These are phyloP conservation scores for Tanytarsus gracilentus DNA, from an alignment of 2,888 invertebrate genomes.

Conservation along the genomic window DNA sequence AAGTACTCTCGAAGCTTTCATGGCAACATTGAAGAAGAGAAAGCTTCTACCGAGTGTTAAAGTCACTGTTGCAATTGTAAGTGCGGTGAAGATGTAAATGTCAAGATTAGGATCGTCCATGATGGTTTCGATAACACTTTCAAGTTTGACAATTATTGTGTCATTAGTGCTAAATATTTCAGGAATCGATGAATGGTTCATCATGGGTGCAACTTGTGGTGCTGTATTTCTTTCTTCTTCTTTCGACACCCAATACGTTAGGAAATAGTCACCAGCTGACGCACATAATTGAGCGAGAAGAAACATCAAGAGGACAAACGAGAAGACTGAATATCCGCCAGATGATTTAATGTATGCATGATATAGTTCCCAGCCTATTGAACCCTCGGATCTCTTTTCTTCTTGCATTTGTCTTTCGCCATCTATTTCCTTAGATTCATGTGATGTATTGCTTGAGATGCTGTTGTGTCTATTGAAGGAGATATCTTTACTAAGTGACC, in stretches of 20 bases:
- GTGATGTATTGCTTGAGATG: slow-evolving; percentile 33
- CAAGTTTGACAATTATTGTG: not conserved
- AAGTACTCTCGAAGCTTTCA: slow-evolving; percentile 65
- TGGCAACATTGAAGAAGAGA: slow-evolving; percentile 50
- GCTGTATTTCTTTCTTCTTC: slow-evolving; percentile 41
- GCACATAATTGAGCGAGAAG: slow-evolving; percentile 58
- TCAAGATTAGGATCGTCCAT: slow-evolving; percentile 32
- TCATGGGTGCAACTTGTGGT: not conserved
- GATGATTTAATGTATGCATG: slow-evolving; percentile 61
- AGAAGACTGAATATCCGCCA: slow-evolving; percentile 54
- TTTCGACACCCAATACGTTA: slow-evolving; percentile 62
- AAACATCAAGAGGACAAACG: slow-evolving; percentile 53
- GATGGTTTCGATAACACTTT: slow-evolving; percentile 33
- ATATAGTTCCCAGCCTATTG: slow-evolving; percentile 53
- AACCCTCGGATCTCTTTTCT: slow-evolving; percentile 54
- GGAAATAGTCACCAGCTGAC: slow-evolving; percentile 69
- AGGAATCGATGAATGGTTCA: not conserved
- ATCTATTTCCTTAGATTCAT: slow-evolving; percentile 24
- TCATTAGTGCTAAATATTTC: not conserved
- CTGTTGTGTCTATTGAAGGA: slow-evolving; percentile 37
- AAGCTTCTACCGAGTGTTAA: slow-evolving; percentile 42
- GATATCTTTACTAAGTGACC: slow-evolving; percentile 34
- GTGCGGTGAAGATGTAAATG: slow-evolving; percentile 46
- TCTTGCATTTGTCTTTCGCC: slow-evolving; percentile 39
- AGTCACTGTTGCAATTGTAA: slow-evolving; percentile 43